A percentile compares a stretch with the other conserved stretches of the same genome.
Evolutionary conservation across 2,888 invertebrate species (phyloP).

Genomic region (Nomada ferruginata): DNA sequence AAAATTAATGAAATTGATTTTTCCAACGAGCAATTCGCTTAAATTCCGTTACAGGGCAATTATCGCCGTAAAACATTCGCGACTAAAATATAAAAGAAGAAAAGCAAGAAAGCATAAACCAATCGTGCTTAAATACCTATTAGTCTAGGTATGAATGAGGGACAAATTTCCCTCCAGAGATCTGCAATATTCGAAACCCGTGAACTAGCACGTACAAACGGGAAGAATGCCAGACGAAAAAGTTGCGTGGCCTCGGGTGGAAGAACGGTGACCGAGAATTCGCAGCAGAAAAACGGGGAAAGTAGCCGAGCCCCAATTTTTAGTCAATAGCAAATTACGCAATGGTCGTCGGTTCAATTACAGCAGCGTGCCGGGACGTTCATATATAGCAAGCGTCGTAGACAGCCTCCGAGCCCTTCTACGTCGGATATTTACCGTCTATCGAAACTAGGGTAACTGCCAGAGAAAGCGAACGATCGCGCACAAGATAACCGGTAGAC

Average conservation of each 20-base stretch:
- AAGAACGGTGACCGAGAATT: slow-evolving; percentile 24
- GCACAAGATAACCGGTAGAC: slow-evolving; percentile 54
- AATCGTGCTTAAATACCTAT: neutral
- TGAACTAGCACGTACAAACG: neutral
- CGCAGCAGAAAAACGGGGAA: slow-evolving; percentile 40
- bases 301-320: slow-evolving; percentile 40
- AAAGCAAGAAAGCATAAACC: too few species aligned
- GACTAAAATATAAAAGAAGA: too few species aligned
- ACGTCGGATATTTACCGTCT: slow-evolving; percentile 57
- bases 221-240: neutral
- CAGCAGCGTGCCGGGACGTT: slow-evolving; percentile 42
- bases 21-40: too few species aligned
- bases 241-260: neutral
- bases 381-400: slow-evolving; percentile 31
- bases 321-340: slow-evolving; percentile 57
- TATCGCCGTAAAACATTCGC: too few species aligned
- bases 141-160: too few species aligned
- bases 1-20: too few species aligned
- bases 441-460: slow-evolving; percentile 65
- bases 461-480: slow-evolving; percentile 69
- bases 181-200: too few species aligned
- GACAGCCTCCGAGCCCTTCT: slow-evolving; percentile 54
- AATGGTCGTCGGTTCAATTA: slow-evolving; percentile 50
- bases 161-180: too few species aligned
- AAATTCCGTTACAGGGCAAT: too few species aligned